Evolutionary conservation across 2,113 vertebrate species (phyloP), one percentile per base, ranked within the genome.

Genomic region (Lampris incognitus): DNA sequence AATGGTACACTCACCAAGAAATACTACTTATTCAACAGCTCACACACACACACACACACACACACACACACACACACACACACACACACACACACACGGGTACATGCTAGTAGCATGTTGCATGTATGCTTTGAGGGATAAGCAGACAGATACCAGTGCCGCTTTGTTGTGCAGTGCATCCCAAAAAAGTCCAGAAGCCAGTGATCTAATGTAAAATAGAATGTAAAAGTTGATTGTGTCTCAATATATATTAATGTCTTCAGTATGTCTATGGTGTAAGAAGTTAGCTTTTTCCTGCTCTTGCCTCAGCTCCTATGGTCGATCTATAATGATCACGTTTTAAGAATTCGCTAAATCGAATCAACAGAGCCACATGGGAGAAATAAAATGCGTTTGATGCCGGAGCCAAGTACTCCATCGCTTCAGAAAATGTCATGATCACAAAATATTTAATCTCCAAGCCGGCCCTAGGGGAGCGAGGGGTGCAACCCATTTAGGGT

Each of bases 301-400:
- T 48, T 9, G 59, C 48, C 66, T 49, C 10, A 39, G 51, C 58
- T 66, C 24, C 6, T 67, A 69, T 38, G 13, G 70, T 83, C 42
- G 2, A 66, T 60, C 69, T 70, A 61, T 77, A 84, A 77, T 80
- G 58, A 90, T 83, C 79, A 85, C 66, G 57, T 70, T 81, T 82
- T 60, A 76, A 66, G 60, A 83, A 87, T 84, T 70, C 60, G 65
- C 60, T 79, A 84, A 87, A 87, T 87, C 80, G 83, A 90, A 83
- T 87, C 85, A 86, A 88, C 77, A 83, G 76, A 63, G 73, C 85
- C 86, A 88, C 86, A 85, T 90, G 90, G 89, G 89, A 89, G 9
- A 61, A 81, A 92, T 83, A 81, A 91, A 88, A 73, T 76, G 68
- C 41, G 78, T 91, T 85, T 91, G 85, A 91, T 93, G 77, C 82